Conservation (phyloP, 2,797 vertebrate species). For the Eulemur albifrons region DNA sequence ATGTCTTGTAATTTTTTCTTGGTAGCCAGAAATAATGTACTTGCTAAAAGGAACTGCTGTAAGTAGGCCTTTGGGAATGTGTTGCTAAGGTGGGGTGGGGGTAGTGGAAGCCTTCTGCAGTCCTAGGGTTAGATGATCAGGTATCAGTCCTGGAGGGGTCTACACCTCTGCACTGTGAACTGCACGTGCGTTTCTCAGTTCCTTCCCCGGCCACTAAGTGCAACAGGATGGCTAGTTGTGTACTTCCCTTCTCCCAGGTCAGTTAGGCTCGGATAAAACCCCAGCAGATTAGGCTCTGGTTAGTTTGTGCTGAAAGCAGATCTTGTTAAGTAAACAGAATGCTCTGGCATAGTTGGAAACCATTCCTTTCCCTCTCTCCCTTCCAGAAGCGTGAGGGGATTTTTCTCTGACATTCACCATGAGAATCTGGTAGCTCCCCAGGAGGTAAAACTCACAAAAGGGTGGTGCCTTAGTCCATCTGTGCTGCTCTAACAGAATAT, state of each 20-base stretch:
- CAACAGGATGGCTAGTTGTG: no score
- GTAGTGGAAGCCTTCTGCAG: not conserved
- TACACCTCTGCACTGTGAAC: not conserved
- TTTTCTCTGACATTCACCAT: not conserved
- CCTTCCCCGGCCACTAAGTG: not conserved
- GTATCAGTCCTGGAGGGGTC: not conserved
- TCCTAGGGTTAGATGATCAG: not conserved
- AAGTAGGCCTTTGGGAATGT: not conserved
- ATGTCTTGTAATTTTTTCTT: not conserved
- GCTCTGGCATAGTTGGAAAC: not conserved
- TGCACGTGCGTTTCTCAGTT: not conserved
- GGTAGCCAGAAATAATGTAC: not conserved
- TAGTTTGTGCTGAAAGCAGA: not conserved
- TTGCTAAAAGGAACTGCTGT: not conserved
- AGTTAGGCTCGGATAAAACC: not conserved
- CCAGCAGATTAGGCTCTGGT: not conserved
- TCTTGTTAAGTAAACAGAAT: not conserved
- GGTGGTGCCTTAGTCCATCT: not conserved
- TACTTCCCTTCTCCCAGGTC: not conserved
- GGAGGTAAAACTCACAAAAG: not conserved
- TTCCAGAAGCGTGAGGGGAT: no score
- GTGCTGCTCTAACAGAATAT: not conserved
- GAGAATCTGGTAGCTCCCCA: not conserved
- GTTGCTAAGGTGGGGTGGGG: not conserved
- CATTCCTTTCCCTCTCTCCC: not conserved